Evolutionary conservation across 2,113 vertebrate species (phyloP).

Genomic region (Boleophthalmus pectinirostris): DNA sequence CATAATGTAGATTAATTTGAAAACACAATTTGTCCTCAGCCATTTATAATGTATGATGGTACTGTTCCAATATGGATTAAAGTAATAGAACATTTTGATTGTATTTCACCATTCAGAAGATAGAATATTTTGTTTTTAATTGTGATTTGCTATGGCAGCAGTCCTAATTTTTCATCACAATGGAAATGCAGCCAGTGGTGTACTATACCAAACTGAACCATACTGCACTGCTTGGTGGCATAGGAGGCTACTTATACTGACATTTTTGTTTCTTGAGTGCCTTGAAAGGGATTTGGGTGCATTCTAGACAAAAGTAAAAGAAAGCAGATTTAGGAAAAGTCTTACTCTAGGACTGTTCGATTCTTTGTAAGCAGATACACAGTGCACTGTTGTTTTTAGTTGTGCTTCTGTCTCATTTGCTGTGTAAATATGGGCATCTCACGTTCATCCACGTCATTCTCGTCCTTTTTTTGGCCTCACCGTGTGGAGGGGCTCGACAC

Average conservation of each 20-base stretch:
- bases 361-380: constrained; percentile 75
- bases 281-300: not conserved
- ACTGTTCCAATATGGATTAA: not conserved
- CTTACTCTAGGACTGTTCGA: constrained; percentile 72
- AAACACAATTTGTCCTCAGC: too few species aligned
- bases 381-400: constrained; percentile 62
- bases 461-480: constrained; percentile 51
- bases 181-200: not conserved
- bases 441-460: constrained; percentile 72
- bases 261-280: not conserved
- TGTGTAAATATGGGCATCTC: constrained; percentile 69
- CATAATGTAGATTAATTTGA: not conserved
- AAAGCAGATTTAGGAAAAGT: not conserved
- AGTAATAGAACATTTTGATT: not conserved
- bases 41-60: too few species aligned
- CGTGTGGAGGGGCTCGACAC: constrained; percentile 38
- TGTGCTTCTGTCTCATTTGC: constrained; percentile 73
- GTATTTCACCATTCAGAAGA: not conserved
- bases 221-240: not conserved
- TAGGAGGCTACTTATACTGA: not conserved
- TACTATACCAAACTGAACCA: not conserved
- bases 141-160: not conserved
- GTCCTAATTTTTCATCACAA: not conserved
- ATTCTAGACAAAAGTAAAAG: not conserved
- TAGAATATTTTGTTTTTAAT: not conserved